Conservation (phyloP, 2,113 vertebrate genomes). For the Hemibagrus wyckioides region DNA sequence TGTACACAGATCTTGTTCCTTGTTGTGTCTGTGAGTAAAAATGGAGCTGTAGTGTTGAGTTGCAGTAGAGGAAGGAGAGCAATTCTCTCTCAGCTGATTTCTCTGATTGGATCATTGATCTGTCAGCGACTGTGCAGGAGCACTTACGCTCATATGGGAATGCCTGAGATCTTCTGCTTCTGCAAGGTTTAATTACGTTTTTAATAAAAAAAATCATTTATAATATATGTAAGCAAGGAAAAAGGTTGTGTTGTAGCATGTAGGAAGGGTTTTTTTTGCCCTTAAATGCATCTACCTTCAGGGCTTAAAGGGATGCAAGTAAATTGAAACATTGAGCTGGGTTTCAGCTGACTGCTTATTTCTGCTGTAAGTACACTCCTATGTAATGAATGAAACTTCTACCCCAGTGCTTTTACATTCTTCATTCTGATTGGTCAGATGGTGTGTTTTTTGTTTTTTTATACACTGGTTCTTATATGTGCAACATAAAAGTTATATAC, state of each 20-base stretch:
- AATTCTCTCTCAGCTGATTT: background rate
- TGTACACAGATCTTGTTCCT: constrained; percentile 17
- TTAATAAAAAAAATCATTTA: background rate
- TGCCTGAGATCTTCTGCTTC: background rate
- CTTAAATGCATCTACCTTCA: background rate
- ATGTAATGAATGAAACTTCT: background rate
- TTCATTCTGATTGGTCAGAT: background rate
- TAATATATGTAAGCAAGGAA: background rate
- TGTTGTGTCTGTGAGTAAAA: background rate
- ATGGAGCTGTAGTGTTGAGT: background rate
- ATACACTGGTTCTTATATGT: too few species aligned
- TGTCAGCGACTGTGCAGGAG: background rate
- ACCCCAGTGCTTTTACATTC: background rate
- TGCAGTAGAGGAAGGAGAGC: background rate
- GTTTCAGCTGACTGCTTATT: too few species aligned
- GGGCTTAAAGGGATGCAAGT: background rate
- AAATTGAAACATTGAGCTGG: background rate
- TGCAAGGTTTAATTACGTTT: background rate
- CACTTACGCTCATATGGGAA: background rate
- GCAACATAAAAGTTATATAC: too few species aligned
- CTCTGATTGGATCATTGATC: constrained; percentile 7
- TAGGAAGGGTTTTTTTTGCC: too few species aligned
- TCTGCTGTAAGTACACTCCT: too few species aligned
- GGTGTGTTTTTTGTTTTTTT: background rate
- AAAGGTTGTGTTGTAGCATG: background rate